Percentiles rank a stretch among this genome's conserved stretches.
These are phyloP conservation scores for Scatophagus argus DNA, from an alignment of 2,113 vertebrate species.

Conservation along the genomic window DNA sequence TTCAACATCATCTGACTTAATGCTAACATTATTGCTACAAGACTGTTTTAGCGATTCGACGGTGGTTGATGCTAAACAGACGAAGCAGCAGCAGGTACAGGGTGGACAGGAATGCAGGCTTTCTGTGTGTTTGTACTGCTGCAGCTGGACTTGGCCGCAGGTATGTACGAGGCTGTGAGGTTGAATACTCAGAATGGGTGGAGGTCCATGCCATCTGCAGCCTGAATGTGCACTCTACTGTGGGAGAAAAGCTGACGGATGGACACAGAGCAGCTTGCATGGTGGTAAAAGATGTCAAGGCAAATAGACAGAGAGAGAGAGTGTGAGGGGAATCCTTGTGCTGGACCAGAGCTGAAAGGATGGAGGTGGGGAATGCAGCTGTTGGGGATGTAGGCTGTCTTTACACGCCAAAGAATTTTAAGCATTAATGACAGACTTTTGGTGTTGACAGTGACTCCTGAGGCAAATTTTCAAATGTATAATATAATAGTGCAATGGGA, in stretches of 20 bases:
- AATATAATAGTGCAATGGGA: neutral
- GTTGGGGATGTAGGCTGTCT: conserved; percentile 12
- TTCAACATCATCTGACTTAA: conserved; percentile 29
- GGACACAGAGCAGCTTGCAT: conserved; percentile 21
- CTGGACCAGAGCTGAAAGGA: conserved; percentile 10
- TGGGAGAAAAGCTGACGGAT: conserved; percentile 52
- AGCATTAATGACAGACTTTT: conserved; percentile 9
- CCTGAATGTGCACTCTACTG: conserved; percentile 3
- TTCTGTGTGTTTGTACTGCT: conserved; percentile 64
- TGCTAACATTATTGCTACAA: conserved; percentile 38
- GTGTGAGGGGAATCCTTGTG: conserved; percentile 46
- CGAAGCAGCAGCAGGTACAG: conserved; percentile 15
- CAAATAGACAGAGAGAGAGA: conserved; percentile 60
- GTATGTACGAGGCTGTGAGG: conserved; percentile 59
- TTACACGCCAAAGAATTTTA: conserved; percentile 13
- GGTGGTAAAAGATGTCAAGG: conserved; percentile 50
- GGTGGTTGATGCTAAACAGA: conserved; percentile 61
- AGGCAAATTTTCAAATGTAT: neutral
- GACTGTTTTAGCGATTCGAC: conserved; percentile 24
- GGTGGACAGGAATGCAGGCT: conserved; percentile 58
- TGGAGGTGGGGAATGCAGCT: conserved; percentile 38
- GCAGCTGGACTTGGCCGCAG: conserved; percentile 66
- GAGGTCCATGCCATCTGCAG: conserved; percentile 61
- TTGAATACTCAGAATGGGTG: conserved; percentile 63
- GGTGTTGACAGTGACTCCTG: conserved; percentile 20